phyloP scores from a whole-genome alignment of 1,140 invertebrate genomes.

The Apis dorsata region DNA sequence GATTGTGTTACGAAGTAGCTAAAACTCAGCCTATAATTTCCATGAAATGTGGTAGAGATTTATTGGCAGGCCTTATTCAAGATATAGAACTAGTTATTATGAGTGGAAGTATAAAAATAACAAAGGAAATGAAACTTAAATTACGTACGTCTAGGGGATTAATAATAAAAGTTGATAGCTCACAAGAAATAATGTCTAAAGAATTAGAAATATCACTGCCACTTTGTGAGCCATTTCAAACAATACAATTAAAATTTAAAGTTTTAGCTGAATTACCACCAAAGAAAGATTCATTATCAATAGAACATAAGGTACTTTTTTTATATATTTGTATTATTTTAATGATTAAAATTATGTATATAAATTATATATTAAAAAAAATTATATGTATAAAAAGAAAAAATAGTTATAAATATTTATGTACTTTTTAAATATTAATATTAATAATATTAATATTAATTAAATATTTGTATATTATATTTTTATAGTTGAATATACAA shows the following conservation, averaged over 20 bases:
- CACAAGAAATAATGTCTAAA: conserved; percentile 78
- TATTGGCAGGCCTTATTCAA: conserved; percentile 86
- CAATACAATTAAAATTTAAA: conserved; percentile 82
- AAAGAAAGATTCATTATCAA: conserved; percentile 83
- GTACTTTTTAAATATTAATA: conserved; percentile 25
- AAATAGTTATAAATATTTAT: not conserved
- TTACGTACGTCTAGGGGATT: conserved; percentile 82
- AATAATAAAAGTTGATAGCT: conserved; percentile 73
- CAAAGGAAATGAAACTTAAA: conserved; percentile 80
- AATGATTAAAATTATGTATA: not conserved
- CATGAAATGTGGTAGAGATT: conserved; percentile 81
- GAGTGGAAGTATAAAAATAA: conserved; percentile 84
- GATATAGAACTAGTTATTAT: conserved; percentile 84
- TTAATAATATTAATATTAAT: not conserved
- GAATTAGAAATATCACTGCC: conserved; percentile 84
- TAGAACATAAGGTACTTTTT: conserved; percentile 85
- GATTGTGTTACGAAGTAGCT: conserved; percentile 81
- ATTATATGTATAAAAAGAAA: not conserved
- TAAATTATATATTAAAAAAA: not conserved
- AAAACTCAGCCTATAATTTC: conserved; percentile 81
- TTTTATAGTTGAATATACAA: conserved; percentile 82
- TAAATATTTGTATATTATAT: not conserved
- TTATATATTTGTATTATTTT: conserved; percentile 17
- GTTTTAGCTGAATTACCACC: conserved; percentile 87
- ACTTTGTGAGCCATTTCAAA: conserved; percentile 86